Percentiles rank a stretch among this genome's conserved stretches.
These are phyloP conservation scores for Globodera rostochiensis DNA, from an alignment of 1,140 invertebrate genomes.

Conservation along the genomic window DNA sequence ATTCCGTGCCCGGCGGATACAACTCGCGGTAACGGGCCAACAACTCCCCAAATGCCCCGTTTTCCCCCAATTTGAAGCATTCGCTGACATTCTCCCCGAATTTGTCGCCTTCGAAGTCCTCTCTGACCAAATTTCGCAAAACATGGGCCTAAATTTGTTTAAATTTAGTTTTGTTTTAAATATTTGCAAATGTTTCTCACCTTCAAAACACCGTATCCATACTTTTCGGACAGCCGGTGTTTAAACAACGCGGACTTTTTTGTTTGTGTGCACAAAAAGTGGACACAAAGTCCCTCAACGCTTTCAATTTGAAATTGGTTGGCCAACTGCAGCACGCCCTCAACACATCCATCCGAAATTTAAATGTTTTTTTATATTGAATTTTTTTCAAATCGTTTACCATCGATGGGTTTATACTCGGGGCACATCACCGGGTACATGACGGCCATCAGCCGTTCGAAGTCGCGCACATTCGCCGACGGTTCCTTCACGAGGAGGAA, in stretches of 20 bases:
- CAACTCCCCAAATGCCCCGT: background rate
- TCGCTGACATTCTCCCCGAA: background rate
- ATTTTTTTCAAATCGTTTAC: background rate
- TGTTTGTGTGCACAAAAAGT: background rate
- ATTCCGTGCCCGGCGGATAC: background rate
- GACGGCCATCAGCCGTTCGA: background rate
- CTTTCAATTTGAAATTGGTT: background rate
- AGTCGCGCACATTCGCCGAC: background rate
- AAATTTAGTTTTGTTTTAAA: background rate
- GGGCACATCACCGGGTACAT: background rate
- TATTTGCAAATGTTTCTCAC: background rate
- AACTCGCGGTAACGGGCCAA: background rate
- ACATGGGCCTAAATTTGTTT: background rate
- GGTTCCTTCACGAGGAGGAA: background rate
- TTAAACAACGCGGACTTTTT: background rate
- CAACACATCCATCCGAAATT: background rate
- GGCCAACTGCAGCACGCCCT: background rate
- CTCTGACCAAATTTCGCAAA: background rate
- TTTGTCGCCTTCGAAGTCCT: background rate
- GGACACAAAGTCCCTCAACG: background rate
- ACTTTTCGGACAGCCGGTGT: background rate
- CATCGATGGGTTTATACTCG: slow-evolving; percentile 7
- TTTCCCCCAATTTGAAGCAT: background rate
- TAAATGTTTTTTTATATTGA: background rate
- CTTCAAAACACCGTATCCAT: background rate